Conservation (phyloP, 2,797 vertebrate genomes). For the Anableps anableps region DNA sequence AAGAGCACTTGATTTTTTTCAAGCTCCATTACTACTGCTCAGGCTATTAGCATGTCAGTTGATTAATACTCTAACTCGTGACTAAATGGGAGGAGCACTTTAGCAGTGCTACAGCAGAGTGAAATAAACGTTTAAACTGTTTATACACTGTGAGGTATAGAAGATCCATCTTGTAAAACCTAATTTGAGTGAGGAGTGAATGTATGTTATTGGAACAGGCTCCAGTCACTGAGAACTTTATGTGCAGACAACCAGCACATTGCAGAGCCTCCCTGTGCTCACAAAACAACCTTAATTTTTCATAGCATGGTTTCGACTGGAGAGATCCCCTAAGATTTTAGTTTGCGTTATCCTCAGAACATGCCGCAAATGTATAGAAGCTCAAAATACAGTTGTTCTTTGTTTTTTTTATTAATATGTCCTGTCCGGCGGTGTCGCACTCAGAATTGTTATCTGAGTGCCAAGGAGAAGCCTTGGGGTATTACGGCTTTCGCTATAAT, state of each 20-base stretch:
- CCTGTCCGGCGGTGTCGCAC: too few species aligned
- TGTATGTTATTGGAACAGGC: background rate
- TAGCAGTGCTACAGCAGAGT: slow-evolving; percentile 39
- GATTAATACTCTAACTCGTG: slow-evolving; percentile 62
- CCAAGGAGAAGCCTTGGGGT: too few species aligned
- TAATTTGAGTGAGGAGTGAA: slow-evolving; percentile 9
- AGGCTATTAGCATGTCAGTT: slow-evolving; percentile 55
- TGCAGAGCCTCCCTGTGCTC: background rate
- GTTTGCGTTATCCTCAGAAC: background rate
- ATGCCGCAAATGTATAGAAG: background rate
- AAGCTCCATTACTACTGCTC: slow-evolving; percentile 40
- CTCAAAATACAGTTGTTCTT: background rate
- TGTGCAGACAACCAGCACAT: background rate
- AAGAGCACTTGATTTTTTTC: slow-evolving; percentile 49
- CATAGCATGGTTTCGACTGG: background rate
- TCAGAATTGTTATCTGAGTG: too few species aligned
- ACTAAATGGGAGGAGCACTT: slow-evolving; percentile 52
- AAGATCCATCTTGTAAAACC: slow-evolving; percentile 1
- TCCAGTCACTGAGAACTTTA: background rate
- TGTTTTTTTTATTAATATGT: too few species aligned
- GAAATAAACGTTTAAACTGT: slow-evolving; percentile 48
- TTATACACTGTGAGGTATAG: slow-evolving; percentile 20
- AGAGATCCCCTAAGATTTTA: too few species aligned
- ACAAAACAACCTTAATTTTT: background rate
- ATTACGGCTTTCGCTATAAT: too few species aligned